Conservation (phyloP, 1,140 invertebrate genomes). For the Planococcus citri region DNA sequence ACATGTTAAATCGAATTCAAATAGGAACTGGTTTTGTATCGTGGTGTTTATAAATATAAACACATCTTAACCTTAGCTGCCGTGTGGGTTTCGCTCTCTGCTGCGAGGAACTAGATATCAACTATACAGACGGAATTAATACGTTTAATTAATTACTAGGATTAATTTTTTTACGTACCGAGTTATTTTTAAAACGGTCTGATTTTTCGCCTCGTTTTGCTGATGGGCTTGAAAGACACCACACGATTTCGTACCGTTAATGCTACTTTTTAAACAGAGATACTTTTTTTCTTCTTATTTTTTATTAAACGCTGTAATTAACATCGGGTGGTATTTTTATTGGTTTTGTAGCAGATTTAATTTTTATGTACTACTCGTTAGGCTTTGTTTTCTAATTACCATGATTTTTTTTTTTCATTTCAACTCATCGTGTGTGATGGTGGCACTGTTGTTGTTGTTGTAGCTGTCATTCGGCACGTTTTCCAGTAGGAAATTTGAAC, state of each 20-base stretch:
- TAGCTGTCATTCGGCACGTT: too few species aligned
- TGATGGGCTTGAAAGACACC: too few species aligned
- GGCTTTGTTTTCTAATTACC: too few species aligned
- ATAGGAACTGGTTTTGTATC: not conserved
- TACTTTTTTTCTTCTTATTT: too few species aligned
- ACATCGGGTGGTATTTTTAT: not conserved
- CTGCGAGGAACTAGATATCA: not conserved
- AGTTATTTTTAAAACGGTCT: not conserved
- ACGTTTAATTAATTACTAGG: not conserved
- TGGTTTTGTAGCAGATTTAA: not conserved
- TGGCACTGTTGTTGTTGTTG: too few species aligned
- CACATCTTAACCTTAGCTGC: not conserved
- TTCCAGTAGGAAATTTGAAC: too few species aligned
- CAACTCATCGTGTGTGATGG: too few species aligned
- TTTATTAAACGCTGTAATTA: not conserved
- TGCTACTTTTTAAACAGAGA: not conserved
- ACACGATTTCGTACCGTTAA: not conserved
- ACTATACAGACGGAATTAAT: not conserved
- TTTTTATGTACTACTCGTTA: not conserved
- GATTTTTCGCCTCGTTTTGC: not conserved
- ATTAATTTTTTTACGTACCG: not conserved
- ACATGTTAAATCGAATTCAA: not conserved
- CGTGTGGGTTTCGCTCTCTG: not conserved
- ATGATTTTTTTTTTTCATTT: too few species aligned
- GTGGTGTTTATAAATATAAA: not conserved